These are phyloP conservation scores for Bembecia ichneumoniformis DNA, from an alignment of 2,888 invertebrate genomes.

Conservation along the genomic window DNA sequence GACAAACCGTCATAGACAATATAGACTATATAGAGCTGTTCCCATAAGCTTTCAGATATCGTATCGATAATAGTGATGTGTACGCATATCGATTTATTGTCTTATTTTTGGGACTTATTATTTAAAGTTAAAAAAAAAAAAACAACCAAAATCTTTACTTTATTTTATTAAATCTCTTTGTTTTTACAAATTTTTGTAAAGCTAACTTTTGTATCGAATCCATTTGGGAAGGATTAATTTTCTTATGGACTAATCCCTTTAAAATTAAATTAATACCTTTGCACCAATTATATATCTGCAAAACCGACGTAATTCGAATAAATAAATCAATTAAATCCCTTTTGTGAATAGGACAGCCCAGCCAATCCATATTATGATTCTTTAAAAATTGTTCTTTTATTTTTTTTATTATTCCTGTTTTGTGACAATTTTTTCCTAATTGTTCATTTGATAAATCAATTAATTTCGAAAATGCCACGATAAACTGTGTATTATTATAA, in stretches of 20 bases:
- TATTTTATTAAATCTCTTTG: too few relatives aligned
- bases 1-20: too few relatives aligned
- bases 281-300: not conserved
- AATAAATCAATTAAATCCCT: not conserved
- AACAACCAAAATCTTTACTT: too few relatives aligned
- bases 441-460: not conserved
- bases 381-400: not conserved
- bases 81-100: too few relatives aligned
- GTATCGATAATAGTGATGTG: too few relatives aligned
- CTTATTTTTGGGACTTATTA: too few relatives aligned
- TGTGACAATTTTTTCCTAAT: not conserved
- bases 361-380: not conserved
- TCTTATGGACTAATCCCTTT: slow-evolving; percentile 1
- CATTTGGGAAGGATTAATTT: not conserved
- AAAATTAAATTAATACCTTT: not conserved
- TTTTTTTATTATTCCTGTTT: not conserved
- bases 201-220: too few relatives aligned
- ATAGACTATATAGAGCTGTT: too few relatives aligned
- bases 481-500: not conserved
- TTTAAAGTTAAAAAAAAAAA: slow-evolving; percentile 6
- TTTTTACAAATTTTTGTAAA: too few relatives aligned
- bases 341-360: not conserved
- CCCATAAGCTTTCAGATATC: too few relatives aligned
- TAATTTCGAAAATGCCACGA: not conserved
- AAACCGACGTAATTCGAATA: not conserved